Evolutionary conservation across 1,140 invertebrate species (phyloP).

Genomic region (Conus betulinus): DNA sequence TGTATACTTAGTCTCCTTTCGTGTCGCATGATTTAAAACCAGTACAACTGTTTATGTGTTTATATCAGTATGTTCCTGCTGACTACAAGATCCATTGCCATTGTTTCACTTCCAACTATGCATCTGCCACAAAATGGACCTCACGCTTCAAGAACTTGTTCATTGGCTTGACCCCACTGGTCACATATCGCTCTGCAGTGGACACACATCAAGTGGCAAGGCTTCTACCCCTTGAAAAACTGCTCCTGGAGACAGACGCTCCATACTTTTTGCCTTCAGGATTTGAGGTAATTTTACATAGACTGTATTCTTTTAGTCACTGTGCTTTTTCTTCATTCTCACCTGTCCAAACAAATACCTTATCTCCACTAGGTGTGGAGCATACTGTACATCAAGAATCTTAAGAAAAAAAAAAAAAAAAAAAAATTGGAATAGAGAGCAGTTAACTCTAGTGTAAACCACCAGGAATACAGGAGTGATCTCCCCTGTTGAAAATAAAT

Average conservation of each 20-base stretch:
- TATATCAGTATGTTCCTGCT: constrained; percentile 69
- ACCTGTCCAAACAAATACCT: no score
- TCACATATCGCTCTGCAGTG: constrained; percentile 71
- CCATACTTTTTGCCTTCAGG: constrained; percentile 77
- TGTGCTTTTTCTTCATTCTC: no score
- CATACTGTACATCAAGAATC: no score
- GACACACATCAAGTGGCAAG: constrained; percentile 70
- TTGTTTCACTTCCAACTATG: constrained; percentile 75
- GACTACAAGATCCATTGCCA: constrained; percentile 77
- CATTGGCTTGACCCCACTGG: constrained; percentile 76
- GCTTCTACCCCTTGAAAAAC: constrained; percentile 73
- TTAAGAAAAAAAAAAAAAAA: no score
- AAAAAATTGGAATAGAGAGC: no score
- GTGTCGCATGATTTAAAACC: no score
- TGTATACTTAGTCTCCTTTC: background rate
- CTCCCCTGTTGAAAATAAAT: no score
- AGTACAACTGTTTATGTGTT: constrained; percentile 16
- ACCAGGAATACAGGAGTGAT: no score
- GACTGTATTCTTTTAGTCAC: no score
- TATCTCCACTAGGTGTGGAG: no score
- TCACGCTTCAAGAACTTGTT: constrained; percentile 74
- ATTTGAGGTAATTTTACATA: constrained; percentile 38
- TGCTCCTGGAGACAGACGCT: constrained; percentile 78
- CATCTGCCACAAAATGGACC: constrained; percentile 73
- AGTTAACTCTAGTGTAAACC: no score